phyloP scores from a whole-genome alignment of 1,140 invertebrate genomes.

The Brachionus asplanchnoidis region DNA sequence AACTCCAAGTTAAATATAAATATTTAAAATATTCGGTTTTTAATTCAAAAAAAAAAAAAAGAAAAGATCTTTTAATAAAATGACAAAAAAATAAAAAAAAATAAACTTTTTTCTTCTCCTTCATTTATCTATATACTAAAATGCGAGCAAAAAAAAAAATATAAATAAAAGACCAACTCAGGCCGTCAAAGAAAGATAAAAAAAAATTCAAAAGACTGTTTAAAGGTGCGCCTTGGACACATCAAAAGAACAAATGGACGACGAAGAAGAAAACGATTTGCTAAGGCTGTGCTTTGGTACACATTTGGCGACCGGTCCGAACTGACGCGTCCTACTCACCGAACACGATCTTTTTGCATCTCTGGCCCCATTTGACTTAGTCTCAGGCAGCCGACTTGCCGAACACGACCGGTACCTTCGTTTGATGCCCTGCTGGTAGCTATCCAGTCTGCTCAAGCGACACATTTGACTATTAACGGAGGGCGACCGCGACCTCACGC shows the following conservation, averaged over 20 bases:
- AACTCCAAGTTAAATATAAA: neutral
- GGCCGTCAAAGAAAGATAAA: neutral
- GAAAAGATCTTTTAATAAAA: neutral
- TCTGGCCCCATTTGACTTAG: neutral
- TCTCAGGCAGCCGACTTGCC: neutral
- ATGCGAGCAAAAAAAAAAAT: neutral
- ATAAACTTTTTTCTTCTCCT: neutral
- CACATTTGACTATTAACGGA: neutral
- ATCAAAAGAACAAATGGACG: neutral
- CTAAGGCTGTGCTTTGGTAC: neutral
- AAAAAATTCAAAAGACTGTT: neutral
- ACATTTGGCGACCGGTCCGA: neutral
- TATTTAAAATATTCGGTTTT: neutral
- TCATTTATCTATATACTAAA: constrained; percentile 11
- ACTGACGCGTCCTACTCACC: neutral
- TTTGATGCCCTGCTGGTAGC: neutral
- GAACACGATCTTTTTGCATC: neutral
- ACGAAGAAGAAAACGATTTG: constrained; percentile 7
- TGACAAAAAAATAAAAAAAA: neutral
- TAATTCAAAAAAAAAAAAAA: neutral
- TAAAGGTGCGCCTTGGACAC: neutral
- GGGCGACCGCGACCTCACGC: neutral
- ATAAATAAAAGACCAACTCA: neutral
- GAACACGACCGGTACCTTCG: neutral
- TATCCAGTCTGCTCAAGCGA: neutral